Base-by-base conservation (phyloP, 2,113 vertebrate species). In the Microcebus jonahi region DNA sequence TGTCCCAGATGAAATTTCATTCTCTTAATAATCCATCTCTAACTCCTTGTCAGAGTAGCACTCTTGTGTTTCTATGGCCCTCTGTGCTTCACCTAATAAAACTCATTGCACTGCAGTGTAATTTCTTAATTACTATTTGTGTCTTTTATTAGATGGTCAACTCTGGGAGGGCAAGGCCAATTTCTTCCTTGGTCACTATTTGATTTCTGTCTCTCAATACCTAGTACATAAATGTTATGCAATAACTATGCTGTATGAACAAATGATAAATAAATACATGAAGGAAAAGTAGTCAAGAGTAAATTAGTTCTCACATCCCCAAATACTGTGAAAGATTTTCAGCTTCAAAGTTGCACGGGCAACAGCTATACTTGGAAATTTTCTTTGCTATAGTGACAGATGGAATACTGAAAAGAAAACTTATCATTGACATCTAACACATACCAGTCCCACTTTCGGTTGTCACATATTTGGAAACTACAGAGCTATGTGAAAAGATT, bases 401-500 rank as follows among this genome's bases (percentile, higher is more conserved):
- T 77, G 61, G 83, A 63, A 63, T 27, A 48, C 48, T 29, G n/a
- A 68, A 75, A 88, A 39, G 29, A 81, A 89, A 59, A 39, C 10
- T 25, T 86, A 76, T 42, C 25, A 1, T 3, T 86, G 63, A 18
- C 17, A 36, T 73, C 29, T 67, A 39, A 34, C 18, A 29, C 18
- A 70, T 29, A 65, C 12, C 25, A 70, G 31, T 42, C 18, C 61
- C 61, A 48, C 25, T 81, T 88, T 91, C 84, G 63, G 12, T 70
- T 65, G 75, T 53, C 76, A 80, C 27, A 70, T 11, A 59, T 59
- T 65, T 88, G 50, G 31, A 65, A 91, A 71, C 29, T 80, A 27
- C 31, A 95, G 94, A 94, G 23, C 23, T 88, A 50, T 73, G 36
- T 59, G 80, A 85, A 82, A 68, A 23, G 34, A 48, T 93, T 36